Evolutionary conservation across 2,113 vertebrate genomes (phyloP).

Genomic region (Benitochromis conjunctus): DNA sequence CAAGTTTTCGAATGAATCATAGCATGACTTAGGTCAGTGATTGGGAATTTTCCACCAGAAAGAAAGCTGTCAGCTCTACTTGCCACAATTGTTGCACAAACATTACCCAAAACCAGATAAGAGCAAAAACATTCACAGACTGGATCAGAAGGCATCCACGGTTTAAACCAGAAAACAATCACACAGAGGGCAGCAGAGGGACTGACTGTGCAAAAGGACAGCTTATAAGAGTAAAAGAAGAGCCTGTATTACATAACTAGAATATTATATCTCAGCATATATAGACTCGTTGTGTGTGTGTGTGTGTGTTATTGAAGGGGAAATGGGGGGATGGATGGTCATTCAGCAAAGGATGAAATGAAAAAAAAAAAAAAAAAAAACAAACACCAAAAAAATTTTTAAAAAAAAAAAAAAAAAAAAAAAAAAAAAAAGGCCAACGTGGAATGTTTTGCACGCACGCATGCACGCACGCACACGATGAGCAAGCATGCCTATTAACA

Average conservation of each 20-base stretch:
- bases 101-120: background rate
- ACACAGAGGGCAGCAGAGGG: background rate
- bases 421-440: no score
- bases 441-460: background rate
- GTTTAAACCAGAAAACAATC: background rate
- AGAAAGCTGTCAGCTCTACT: background rate
- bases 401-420: no score
- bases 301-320: background rate
- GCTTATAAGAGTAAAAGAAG: background rate
- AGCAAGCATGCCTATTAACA: slow-evolving; percentile 17
- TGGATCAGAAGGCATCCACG: background rate
- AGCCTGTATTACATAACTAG: slow-evolving; percentile 24
- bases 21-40: background rate
- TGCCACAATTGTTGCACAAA: background rate
- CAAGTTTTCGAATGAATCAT: background rate
- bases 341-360: slow-evolving; percentile 1
- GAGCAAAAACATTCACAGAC: background rate
- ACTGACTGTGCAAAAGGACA: background rate
- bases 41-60: background rate
- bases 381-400: no score
- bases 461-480: background rate
- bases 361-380: no score
- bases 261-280: slow-evolving; percentile 32
- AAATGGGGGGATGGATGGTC: background rate
- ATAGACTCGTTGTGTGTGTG: background rate